Percentiles rank a stretch among this genome's conserved stretches.
Evolutionary conservation across 2,888 invertebrate genomes (phyloP).

Genomic region (Amiota mariae): DNA sequence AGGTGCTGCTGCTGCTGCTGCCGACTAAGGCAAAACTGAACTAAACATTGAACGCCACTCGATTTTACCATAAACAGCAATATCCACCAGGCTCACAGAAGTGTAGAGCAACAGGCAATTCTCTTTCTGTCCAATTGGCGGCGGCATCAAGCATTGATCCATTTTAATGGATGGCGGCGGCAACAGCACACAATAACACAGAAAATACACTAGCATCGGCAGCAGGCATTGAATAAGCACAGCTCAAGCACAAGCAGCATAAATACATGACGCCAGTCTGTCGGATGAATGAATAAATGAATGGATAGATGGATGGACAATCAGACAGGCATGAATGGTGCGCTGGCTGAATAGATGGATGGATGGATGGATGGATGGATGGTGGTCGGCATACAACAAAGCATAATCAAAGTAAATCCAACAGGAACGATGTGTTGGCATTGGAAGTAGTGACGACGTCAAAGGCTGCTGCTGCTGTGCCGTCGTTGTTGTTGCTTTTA

Average conservation of each 20-base stretch:
- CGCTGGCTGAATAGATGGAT: neutral
- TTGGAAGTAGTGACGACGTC: neutral
- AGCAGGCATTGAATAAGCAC: neutral
- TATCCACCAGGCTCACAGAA: constrained; percentile 59
- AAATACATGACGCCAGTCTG: constrained; percentile 6
- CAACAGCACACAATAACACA: neutral
- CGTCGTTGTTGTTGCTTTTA: neutral
- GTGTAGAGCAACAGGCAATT: neutral
- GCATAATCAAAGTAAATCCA: constrained; percentile 9
- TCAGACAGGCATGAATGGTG: neutral
- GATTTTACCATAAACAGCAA: constrained; percentile 64
- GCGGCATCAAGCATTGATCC: constrained; percentile 17
- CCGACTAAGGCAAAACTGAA: neutral
- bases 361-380: neutral
- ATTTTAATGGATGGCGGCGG: constrained; percentile 1
- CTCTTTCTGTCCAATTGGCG: neutral
- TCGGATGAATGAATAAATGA: neutral
- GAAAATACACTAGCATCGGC: neutral
- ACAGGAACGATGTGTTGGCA: constrained; percentile 16
- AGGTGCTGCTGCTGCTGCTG: constrained; percentile 5
- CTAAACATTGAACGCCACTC: constrained; percentile 26
- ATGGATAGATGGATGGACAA: neutral
- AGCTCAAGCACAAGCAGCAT: neutral
- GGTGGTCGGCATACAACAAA: neutral
- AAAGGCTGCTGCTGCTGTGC: neutral